Evolutionary conservation across 2,113 vertebrate genomes (phyloP).

Genomic region (Corythoichthys haematopterus): DNA sequence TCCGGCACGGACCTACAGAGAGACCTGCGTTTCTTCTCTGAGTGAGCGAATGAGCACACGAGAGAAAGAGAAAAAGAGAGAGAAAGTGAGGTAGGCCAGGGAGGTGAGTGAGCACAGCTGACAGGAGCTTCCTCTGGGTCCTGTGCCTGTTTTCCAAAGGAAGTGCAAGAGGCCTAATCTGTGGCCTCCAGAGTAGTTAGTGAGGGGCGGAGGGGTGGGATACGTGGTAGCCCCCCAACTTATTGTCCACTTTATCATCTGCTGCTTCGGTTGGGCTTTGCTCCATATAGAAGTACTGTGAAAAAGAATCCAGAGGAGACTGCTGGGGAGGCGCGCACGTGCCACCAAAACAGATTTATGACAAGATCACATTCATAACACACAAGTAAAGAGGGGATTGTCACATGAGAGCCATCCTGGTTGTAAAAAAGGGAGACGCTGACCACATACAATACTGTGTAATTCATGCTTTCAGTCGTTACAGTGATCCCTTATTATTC

Average conservation of each 20-base stretch:
- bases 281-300: constrained; percentile 54
- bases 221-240: constrained; percentile 71
- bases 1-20: constrained; percentile 48
- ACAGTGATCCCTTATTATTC: background rate
- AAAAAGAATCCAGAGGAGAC: constrained; percentile 33
- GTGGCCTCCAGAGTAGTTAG: constrained; percentile 68
- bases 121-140: constrained; percentile 77
- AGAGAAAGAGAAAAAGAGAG: constrained; percentile 13
- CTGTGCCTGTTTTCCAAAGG: constrained; percentile 83
- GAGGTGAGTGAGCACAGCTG: constrained; percentile 85
- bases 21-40: constrained; percentile 65
- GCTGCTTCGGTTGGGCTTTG: constrained; percentile 59
- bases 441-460: background rate
- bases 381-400: background rate
- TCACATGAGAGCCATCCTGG: background rate
- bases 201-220: constrained; percentile 28
- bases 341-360: constrained; percentile 16
- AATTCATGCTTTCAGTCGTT: background rate
- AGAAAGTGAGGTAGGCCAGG: constrained; percentile 66
- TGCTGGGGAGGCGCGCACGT: constrained; percentile 7
- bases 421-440: background rate
- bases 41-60: constrained; percentile 34
- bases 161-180: constrained; percentile 84
- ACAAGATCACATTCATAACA: constrained; percentile 2
- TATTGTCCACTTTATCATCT: constrained; percentile 82